Percentiles rank a stretch among this genome's conserved stretches.
phyloP scores from a whole-genome alignment of 2,113 vertebrate genomes.

The Platichthys stellatus region DNA sequence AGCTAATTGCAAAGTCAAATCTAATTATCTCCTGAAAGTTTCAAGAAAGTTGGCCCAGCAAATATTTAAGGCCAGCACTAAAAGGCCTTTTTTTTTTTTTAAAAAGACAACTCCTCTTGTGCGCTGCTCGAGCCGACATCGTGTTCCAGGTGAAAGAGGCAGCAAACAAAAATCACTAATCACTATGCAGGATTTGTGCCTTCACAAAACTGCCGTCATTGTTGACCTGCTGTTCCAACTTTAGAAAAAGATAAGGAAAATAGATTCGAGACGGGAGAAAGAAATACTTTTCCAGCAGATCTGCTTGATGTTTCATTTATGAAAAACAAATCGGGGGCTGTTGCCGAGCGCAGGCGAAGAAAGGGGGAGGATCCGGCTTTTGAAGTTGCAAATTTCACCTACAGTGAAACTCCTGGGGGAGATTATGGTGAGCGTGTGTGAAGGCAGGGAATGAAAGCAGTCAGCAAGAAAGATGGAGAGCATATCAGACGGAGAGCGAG shows the following conservation, averaged over 20 bases:
- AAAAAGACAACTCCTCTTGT: conserved; percentile 32
- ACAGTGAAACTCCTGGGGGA: conserved; percentile 54
- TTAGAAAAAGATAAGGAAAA: background rate
- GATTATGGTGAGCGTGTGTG: conserved; percentile 51
- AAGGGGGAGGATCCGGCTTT: conserved; percentile 52
- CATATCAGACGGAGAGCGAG: conserved; percentile 37
- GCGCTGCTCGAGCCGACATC: conserved; percentile 8
- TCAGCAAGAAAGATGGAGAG: conserved; percentile 46
- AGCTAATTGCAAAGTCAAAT: conserved; percentile 70
- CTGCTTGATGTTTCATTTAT: conserved; percentile 35
- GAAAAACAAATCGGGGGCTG: conserved; percentile 47
- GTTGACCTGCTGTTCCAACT: conserved; percentile 20
- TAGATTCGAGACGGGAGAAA: background rate
- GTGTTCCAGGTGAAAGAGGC: conserved; percentile 10
- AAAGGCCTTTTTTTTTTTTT: conserved; percentile 54
- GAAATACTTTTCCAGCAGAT: background rate
- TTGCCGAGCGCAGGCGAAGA: conserved; percentile 16
- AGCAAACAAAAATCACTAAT: conserved; percentile 4
- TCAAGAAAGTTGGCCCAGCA: conserved; percentile 33
- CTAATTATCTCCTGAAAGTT: conserved; percentile 63
- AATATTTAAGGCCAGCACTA: conserved; percentile 43
- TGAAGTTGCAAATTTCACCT: conserved; percentile 69
- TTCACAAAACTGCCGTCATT: conserved; percentile 26
- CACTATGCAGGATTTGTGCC: background rate
- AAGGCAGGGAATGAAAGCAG: conserved; percentile 55